phyloP scores from a whole-genome alignment of 2,797 vertebrate species.

The Lacerta agilis region DNA sequence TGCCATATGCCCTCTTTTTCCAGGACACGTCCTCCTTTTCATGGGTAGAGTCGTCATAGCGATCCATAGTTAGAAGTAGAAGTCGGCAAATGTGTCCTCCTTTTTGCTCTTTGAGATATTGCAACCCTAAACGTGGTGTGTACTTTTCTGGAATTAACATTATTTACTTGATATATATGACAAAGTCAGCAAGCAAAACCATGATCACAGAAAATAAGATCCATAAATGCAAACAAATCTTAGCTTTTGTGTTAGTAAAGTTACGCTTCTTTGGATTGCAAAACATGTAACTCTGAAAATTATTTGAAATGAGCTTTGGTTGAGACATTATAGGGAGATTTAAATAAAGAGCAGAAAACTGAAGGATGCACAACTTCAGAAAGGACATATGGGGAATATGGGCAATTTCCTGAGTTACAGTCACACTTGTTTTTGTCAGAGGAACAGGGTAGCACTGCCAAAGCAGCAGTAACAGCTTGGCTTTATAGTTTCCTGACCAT shows the following conservation, averaged over 20 bases:
- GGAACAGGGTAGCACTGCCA: background rate
- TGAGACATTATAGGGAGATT: background rate
- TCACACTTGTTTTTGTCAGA: background rate
- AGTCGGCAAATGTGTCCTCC: too few species aligned
- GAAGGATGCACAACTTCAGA: background rate
- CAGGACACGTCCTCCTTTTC: too few species aligned
- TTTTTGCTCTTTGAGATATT: too few species aligned
- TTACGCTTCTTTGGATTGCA: too few species aligned
- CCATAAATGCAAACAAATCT: background rate
- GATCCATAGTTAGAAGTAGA: too few species aligned
- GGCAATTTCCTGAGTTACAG: background rate
- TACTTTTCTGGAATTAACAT: too few species aligned
- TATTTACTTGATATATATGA: too few species aligned
- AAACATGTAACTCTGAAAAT: background rate
- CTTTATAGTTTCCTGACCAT: constrained; percentile 35
- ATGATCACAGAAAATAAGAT: too few species aligned
- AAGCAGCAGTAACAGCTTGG: background rate
- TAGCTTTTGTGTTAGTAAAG: background rate
- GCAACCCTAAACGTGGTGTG: too few species aligned
- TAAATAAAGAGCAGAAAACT: background rate
- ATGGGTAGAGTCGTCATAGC: too few species aligned
- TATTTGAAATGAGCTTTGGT: background rate
- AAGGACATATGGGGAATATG: background rate
- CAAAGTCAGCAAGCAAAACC: too few species aligned
- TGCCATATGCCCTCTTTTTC: too few species aligned